phyloP scores from a whole-genome alignment of 2,113 vertebrate genomes.

The Triplophysa siluroides region DNA sequence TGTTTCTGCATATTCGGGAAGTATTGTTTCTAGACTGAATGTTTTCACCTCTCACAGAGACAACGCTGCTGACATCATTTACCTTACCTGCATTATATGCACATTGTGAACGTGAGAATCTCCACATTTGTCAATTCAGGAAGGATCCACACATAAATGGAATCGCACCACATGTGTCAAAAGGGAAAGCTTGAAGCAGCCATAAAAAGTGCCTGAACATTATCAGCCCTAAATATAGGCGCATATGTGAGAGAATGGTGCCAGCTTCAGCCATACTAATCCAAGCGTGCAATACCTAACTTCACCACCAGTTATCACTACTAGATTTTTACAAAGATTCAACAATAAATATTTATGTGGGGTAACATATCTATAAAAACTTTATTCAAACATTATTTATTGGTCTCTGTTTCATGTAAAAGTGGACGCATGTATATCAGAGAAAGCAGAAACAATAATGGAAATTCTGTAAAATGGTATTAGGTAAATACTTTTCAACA shows the following conservation, averaged over 20 bases:
- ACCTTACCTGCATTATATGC: neutral
- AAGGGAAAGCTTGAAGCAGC: constrained; percentile 35
- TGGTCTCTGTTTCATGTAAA: no score
- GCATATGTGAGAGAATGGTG: constrained; percentile 30
- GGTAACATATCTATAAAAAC: no score
- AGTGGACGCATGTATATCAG: no score
- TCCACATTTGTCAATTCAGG: constrained; percentile 23
- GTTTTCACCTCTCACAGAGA: neutral
- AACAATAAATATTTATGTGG: no score
- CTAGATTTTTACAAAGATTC: neutral
- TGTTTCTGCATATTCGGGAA: no score
- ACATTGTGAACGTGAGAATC: neutral
- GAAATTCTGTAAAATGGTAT: no score
- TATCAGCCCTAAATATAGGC: constrained; percentile 64
- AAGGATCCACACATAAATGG: constrained; percentile 8
- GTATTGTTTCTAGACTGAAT: neutral
- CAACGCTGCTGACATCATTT: neutral
- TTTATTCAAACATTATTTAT: no score
- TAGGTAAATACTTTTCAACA: no score
- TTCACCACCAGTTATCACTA: neutral
- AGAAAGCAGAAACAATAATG: no score
- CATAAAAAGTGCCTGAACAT: constrained; percentile 63
- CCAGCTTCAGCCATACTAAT: constrained; percentile 21
- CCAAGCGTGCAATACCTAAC: constrained; percentile 19
- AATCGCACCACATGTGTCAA: constrained; percentile 13